These are phyloP conservation scores for Cebus imitator DNA, from an alignment of 2,113 vertebrate species.

Conservation along the genomic window DNA sequence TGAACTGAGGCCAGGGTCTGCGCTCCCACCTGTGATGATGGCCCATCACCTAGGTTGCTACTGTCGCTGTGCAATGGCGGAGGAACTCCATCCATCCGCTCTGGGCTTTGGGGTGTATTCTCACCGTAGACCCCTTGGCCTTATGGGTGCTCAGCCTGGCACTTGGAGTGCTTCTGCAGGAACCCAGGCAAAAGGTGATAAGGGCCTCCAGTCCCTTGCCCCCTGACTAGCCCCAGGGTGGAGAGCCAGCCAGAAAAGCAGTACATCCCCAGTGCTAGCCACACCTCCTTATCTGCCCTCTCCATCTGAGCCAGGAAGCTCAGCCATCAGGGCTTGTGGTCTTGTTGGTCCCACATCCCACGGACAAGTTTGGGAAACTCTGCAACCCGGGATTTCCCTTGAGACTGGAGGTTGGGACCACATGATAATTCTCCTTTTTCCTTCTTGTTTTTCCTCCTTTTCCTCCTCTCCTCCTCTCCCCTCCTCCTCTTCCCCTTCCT, in stretches of 20 bases:
- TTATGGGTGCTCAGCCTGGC: neutral
- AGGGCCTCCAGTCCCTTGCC: neutral
- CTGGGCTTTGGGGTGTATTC: neutral
- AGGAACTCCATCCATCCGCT: too few relatives aligned
- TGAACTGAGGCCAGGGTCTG: neutral
- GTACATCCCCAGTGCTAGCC: accelerated
- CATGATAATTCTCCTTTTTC: neutral
- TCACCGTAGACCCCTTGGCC: neutral
- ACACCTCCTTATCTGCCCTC: too few relatives aligned
- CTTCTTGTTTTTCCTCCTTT: too few relatives aligned
- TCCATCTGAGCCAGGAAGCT: neutral
- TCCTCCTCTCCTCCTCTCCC: too few relatives aligned
- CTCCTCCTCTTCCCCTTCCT: too few relatives aligned
- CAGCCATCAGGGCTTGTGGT: accelerated
- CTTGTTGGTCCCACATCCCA: too few relatives aligned
- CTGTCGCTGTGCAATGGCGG: neutral
- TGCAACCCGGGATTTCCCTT: neutral
- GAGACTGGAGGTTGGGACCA: neutral
- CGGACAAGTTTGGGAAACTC: neutral
- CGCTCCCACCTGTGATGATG: accelerated
- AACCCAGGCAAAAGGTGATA: neutral
- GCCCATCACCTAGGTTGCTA: neutral
- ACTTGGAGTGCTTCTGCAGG: neutral
- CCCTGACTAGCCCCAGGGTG: neutral
- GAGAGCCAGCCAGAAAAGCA: neutral